phyloP scores from a whole-genome alignment of 2,797 vertebrate genomes.

The Mallotus villosus region DNA sequence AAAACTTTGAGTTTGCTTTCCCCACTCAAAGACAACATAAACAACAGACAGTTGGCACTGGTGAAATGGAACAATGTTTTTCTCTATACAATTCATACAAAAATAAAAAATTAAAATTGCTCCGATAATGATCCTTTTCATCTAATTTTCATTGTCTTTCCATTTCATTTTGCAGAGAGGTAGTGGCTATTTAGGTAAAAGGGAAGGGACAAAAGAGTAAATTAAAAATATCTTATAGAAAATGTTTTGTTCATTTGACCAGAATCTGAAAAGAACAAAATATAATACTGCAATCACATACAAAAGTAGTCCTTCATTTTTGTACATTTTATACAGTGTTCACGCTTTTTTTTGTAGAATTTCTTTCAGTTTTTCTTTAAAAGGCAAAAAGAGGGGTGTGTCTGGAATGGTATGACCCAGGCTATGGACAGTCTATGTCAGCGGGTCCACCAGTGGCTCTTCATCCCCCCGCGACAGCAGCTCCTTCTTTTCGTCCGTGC shows the following conservation, averaged over 20 bases:
- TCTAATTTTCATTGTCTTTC: slow-evolving; percentile 67
- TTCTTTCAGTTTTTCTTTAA: slow-evolving; percentile 65
- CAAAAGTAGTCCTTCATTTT: slow-evolving; percentile 89
- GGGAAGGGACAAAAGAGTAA: slow-evolving; percentile 66
- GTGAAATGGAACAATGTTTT: slow-evolving; percentile 75
- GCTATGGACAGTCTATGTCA: slow-evolving; percentile 78
- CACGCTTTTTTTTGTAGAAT: slow-evolving; percentile 60
- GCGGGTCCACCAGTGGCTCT: slow-evolving; percentile 86
- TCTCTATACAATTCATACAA: slow-evolving; percentile 82
- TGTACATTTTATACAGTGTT: slow-evolving; percentile 83
- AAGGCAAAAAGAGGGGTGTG: slow-evolving; percentile 71
- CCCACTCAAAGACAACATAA: slow-evolving; percentile 64
- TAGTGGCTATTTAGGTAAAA: slow-evolving; percentile 81
- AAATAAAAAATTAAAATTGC: slow-evolving; percentile 81
- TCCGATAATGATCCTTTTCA: slow-evolving; percentile 69
- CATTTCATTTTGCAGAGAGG: slow-evolving; percentile 80
- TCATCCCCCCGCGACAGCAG: slow-evolving; percentile 89
- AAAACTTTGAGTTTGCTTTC: slow-evolving; percentile 60
- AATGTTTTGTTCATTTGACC: slow-evolving; percentile 72
- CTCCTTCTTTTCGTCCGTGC: slow-evolving; percentile 97
- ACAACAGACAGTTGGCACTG: slow-evolving; percentile 73
- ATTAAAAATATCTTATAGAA: slow-evolving; percentile 78
- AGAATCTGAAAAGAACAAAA: slow-evolving; percentile 76
- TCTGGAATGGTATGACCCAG: slow-evolving; percentile 58
- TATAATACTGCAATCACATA: slow-evolving; percentile 88